These are phyloP conservation scores for Mugil cephalus DNA, from an alignment of 2,113 vertebrate species.

Conservation along the genomic window DNA sequence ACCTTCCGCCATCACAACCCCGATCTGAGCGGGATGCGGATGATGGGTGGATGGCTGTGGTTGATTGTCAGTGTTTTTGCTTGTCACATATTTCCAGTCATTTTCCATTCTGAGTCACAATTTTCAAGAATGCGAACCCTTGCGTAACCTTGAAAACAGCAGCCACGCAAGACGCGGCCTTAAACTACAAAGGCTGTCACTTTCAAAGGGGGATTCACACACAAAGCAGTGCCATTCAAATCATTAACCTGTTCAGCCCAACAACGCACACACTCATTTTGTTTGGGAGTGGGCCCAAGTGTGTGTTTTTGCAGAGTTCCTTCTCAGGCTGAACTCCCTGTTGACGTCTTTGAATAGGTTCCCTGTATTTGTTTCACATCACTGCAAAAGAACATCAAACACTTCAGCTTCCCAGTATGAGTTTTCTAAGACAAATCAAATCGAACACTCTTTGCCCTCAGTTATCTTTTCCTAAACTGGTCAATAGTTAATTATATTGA, in stretches of 20 bases:
- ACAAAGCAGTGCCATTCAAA: constrained; percentile 56
- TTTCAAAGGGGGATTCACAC: constrained; percentile 36
- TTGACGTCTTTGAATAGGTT: constrained; percentile 55
- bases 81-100: constrained; percentile 28
- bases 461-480: neutral
- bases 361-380: constrained; percentile 45
- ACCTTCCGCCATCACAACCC: neutral
- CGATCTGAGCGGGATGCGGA: neutral
- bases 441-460: constrained; percentile 13
- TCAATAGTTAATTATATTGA: neutral
- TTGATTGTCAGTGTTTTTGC: constrained; percentile 1
- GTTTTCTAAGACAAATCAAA: constrained; percentile 10
- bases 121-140: constrained; percentile 16
- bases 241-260: constrained; percentile 59
- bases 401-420: constrained; percentile 43
- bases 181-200: constrained; percentile 49
- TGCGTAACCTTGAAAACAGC: constrained; percentile 32
- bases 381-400: constrained; percentile 71
- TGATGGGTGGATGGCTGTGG: constrained; percentile 12
- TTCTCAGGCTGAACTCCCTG: constrained; percentile 24
- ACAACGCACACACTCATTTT: neutral
- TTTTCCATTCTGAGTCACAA: constrained; percentile 44
- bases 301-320: constrained; percentile 41
- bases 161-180: neutral
- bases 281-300: constrained; percentile 15